A percentile compares a stretch with the other conserved stretches of the same genome.
Evolutionary conservation across 2,888 invertebrate genomes (phyloP).

Genomic region (Heliconius charithonia): DNA sequence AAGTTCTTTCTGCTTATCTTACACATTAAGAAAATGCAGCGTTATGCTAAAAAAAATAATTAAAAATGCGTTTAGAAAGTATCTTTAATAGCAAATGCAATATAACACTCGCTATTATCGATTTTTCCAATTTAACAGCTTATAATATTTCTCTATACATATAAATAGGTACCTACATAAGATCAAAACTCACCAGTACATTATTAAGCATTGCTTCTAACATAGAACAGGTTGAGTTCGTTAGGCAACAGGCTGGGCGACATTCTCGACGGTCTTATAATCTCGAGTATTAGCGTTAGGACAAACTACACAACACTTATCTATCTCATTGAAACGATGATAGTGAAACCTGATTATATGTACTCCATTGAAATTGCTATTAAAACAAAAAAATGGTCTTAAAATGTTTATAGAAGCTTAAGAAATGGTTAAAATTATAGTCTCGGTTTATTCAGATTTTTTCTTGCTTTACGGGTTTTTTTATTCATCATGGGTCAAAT

Average conservation of each 20-base stretch:
- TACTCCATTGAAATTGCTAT: background rate
- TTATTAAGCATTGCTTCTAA: conserved; percentile 48
- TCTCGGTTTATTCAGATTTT: background rate
- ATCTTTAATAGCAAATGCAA: too few relatives aligned
- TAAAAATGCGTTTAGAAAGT: too few relatives aligned
- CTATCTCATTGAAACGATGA: conserved; percentile 43
- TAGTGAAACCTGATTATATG: conserved; percentile 27
- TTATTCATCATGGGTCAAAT: too few relatives aligned
- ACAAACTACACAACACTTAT: conserved; percentile 43
- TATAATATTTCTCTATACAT: background rate
- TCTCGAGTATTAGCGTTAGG: conserved; percentile 46
- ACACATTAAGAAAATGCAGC: too few relatives aligned
- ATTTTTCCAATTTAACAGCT: background rate
- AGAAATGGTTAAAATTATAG: background rate
- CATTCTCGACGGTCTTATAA: conserved; percentile 53
- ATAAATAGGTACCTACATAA: conserved; percentile 11
- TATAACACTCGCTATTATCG: background rate
- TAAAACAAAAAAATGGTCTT: background rate
- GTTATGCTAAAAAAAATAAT: too few relatives aligned
- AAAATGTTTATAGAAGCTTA: background rate
- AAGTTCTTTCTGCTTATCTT: too few relatives aligned
- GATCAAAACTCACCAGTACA: conserved; percentile 4
- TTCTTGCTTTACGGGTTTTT: background rate
- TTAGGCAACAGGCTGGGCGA: conserved; percentile 52
- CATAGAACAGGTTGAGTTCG: conserved; percentile 51